Conservation (phyloP, 2,888 invertebrate species). For the Mimumesa dahlbomi region DNA sequence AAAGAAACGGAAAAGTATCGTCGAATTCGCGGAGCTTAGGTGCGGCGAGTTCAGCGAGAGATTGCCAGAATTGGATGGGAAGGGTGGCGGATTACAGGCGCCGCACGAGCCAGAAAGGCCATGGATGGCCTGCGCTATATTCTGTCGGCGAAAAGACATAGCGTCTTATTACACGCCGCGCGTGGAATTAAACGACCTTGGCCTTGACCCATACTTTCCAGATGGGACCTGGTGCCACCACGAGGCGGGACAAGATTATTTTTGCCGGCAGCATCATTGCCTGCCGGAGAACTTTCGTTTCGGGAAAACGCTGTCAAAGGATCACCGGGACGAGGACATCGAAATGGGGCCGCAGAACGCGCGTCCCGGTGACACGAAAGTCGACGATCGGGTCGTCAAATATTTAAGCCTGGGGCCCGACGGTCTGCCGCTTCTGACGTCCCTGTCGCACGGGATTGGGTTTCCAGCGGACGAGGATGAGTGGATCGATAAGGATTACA, state of each 20-base stretch:
- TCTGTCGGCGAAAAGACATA: constrained; percentile 85
- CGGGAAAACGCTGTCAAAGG: constrained; percentile 56
- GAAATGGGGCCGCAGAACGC: constrained; percentile 85
- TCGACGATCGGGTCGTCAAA: constrained; percentile 81
- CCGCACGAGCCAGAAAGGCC: constrained; percentile 87
- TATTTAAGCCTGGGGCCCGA: constrained; percentile 84
- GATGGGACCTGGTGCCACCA: constrained; percentile 91
- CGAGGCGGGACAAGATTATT: constrained; percentile 85
- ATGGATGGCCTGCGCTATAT: constrained; percentile 91
- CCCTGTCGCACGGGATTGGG: constrained; percentile 82
- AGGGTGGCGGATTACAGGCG: constrained; percentile 87
- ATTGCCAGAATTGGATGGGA: constrained; percentile 84
- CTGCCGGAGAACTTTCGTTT: constrained; percentile 82
- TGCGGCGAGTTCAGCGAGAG: constrained; percentile 85
- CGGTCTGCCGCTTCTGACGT: constrained; percentile 84
- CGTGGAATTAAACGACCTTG: constrained; percentile 88
- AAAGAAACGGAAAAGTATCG: constrained; percentile 81
- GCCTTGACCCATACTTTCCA: constrained; percentile 86
- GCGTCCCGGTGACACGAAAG: constrained; percentile 80
- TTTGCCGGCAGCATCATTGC: constrained; percentile 88
- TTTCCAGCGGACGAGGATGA: constrained; percentile 81
- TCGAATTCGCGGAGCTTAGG: constrained; percentile 84
- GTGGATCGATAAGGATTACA: constrained; percentile 87
- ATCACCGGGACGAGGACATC: constrained; percentile 76
- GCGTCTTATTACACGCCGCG: constrained; percentile 89